Evolutionary conservation across 2,888 invertebrate genomes (phyloP).

Genomic region (Exocentrus adspersus): DNA sequence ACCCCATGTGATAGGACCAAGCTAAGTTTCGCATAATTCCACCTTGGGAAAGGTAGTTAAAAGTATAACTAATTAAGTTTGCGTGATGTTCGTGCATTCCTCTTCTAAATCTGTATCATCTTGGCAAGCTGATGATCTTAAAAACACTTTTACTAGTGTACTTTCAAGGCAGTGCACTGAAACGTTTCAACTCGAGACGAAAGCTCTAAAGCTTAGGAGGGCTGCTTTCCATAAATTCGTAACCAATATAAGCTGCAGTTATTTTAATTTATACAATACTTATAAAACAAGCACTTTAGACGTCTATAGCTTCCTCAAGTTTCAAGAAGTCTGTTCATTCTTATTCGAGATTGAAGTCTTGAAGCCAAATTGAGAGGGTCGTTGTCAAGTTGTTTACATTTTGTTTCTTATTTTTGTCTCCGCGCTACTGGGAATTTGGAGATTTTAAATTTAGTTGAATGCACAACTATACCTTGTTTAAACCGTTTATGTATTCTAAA

Average conservation of each 20-base stretch:
- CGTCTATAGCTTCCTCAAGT: slow-evolving; percentile 11
- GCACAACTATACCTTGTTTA: slow-evolving; percentile 8
- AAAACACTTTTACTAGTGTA: too few relatives aligned
- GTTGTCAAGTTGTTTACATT: slow-evolving; percentile 19
- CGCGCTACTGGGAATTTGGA: background rate
- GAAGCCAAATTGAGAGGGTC: slow-evolving; percentile 21
- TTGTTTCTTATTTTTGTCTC: slow-evolving; percentile 11
- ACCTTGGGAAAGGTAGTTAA: too few relatives aligned
- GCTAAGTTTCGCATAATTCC: too few relatives aligned
- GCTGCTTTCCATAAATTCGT: background rate
- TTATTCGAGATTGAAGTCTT: slow-evolving; percentile 19
- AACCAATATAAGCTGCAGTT: slow-evolving; percentile 8
- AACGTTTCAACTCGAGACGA: too few relatives aligned
- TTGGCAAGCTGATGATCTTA: too few relatives aligned
- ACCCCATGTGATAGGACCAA: too few relatives aligned
- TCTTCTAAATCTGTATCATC: too few relatives aligned
- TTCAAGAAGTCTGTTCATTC: slow-evolving; percentile 20
- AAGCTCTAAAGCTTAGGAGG: background rate
- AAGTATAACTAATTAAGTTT: too few relatives aligned
- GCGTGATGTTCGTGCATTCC: too few relatives aligned
- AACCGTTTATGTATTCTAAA: background rate
- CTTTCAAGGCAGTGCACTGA: too few relatives aligned
- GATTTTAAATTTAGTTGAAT: slow-evolving; percentile 11
- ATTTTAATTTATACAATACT: slow-evolving; percentile 15
- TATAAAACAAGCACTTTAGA: slow-evolving; percentile 11